Evolutionary conservation across 2,113 vertebrate species (phyloP).

Genomic region (Brachionichthys hirsutus): DNA sequence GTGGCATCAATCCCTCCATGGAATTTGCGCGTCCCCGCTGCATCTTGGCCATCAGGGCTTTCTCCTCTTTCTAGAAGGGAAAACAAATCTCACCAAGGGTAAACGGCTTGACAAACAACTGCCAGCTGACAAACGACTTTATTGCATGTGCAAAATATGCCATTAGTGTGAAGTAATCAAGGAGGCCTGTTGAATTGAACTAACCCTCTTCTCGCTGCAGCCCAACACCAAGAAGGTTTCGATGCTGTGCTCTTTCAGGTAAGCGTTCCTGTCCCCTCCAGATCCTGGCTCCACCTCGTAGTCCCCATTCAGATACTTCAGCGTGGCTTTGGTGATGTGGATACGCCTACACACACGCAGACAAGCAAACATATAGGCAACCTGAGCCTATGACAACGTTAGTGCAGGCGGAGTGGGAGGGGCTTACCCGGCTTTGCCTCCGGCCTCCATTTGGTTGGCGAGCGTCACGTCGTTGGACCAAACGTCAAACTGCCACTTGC

Average conservation of each 20-base stretch:
- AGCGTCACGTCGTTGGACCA: constrained; percentile 97
- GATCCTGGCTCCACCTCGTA: constrained; percentile 93
- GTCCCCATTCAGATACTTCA: constrained; percentile 93
- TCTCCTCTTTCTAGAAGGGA: constrained; percentile 89
- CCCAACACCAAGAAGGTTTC: constrained; percentile 94
- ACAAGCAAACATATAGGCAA: neutral
- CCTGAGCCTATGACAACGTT: neutral
- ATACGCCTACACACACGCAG: constrained; percentile 81
- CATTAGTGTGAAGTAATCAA: constrained; percentile 33
- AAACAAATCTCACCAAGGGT: constrained; percentile 22
- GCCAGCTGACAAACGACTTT: constrained; percentile 52
- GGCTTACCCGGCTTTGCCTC: constrained; percentile 88
- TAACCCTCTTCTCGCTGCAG: constrained; percentile 94
- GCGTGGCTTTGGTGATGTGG: constrained; percentile 93
- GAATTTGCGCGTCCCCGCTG: constrained; percentile 90
- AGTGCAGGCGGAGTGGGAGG: neutral
- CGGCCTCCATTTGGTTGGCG: constrained; percentile 96
- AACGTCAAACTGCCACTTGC: constrained; percentile 97
- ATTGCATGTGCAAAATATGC: constrained; percentile 52
- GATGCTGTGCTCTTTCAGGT: constrained; percentile 92
- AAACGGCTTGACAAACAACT: constrained; percentile 24
- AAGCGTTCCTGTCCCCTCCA: constrained; percentile 90
- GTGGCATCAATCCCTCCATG: constrained; percentile 85
- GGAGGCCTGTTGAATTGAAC: constrained; percentile 37
- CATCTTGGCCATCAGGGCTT: constrained; percentile 92